Percentiles rank a stretch among this genome's conserved stretches.
phyloP scores from a whole-genome alignment of 1,140 invertebrate species.

The Branchinecta lindahli region DNA sequence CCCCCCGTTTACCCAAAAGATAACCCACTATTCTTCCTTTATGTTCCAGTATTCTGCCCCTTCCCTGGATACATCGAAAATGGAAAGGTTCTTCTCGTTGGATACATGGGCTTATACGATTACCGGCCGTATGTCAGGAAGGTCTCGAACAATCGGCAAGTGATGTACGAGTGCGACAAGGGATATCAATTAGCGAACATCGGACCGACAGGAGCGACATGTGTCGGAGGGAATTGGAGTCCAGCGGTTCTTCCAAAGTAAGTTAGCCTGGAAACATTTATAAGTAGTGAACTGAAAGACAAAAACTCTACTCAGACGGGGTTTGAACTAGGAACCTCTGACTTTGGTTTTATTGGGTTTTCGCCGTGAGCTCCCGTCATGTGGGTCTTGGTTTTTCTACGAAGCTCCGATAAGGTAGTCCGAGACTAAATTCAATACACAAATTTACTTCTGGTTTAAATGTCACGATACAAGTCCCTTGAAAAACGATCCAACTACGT shows the following conservation, averaged over 20 bases:
- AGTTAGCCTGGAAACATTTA: background rate
- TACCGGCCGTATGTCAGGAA: constrained; percentile 89
- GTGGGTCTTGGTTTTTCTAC: too few relatives aligned
- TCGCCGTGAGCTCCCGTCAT: too few relatives aligned
- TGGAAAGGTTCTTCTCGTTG: constrained; percentile 81
- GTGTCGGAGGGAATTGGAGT: constrained; percentile 74
- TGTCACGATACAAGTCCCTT: too few relatives aligned
- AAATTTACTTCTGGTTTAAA: too few relatives aligned
- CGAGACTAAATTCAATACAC: too few relatives aligned
- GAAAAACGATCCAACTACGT: too few relatives aligned
- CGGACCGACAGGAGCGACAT: constrained; percentile 82
- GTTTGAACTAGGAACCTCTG: too few relatives aligned
- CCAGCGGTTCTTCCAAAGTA: constrained; percentile 56
- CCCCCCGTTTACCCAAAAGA: too few relatives aligned
- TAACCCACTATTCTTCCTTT: background rate
- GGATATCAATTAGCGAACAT: constrained; percentile 60
- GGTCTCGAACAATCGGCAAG: constrained; percentile 79
- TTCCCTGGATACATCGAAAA: constrained; percentile 80
- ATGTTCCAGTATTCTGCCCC: constrained; percentile 65
- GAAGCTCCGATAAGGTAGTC: too few relatives aligned
- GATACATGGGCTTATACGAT: constrained; percentile 93
- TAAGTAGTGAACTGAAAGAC: too few relatives aligned
- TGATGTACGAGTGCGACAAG: constrained; percentile 89
- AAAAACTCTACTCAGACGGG: too few relatives aligned
- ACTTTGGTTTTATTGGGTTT: too few relatives aligned